Base-by-base conservation (phyloP, 2,113 vertebrate species). In the Leucopsar rothschildi region DNA sequence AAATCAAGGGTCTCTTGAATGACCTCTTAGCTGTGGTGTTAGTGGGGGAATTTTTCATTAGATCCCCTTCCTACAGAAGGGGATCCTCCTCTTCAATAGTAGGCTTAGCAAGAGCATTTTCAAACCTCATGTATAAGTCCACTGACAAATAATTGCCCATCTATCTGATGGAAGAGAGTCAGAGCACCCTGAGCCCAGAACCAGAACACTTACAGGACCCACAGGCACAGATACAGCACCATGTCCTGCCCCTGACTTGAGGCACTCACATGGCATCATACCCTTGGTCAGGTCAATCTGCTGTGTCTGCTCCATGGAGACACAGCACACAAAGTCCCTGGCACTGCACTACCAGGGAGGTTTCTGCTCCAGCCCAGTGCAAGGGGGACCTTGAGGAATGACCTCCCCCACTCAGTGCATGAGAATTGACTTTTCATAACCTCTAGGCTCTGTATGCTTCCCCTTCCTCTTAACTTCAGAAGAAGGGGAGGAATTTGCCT, bases 401-500 rank as follows among this genome's bases (percentile, higher is more conserved):
- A 56, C 5, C 12, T 23, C 20, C 15, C 42, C 7, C 6, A 9
- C 6, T 10, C 22, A 28, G n/a, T 28, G 19, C 47, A 52, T 19
- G 27, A 88, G 21, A 75, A 66, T 0, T 78, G 56, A 44, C 10
- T 40, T 18, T 57, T 65, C 15, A 5, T 37, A 53, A 64, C 31
- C 37, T 49, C 47, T 79, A 78, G 35, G 61, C 25, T 91, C 47
- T 59, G 42, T n/a, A 39, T 87, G 35, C 28, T 23, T 76, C 35
- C 33, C 15, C 15, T 85, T 82, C 35, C 57, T 84, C n/a, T 24
- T 28, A 59, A 39, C 39, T 85, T 79, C 66, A 82, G 53, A 52
- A 76, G 90, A 85, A 31, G 11, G 7, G 23, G 31, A 76, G 28
- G n/a, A 88, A 80, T 72, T 86, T 82, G 82, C n/a, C 86, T 88